A percentile compares a stretch with the other conserved stretches of the same genome.
These are phyloP conservation scores for Hypothenemus hampei DNA, from an alignment of 1,140 invertebrate genomes.

Conservation along the genomic window DNA sequence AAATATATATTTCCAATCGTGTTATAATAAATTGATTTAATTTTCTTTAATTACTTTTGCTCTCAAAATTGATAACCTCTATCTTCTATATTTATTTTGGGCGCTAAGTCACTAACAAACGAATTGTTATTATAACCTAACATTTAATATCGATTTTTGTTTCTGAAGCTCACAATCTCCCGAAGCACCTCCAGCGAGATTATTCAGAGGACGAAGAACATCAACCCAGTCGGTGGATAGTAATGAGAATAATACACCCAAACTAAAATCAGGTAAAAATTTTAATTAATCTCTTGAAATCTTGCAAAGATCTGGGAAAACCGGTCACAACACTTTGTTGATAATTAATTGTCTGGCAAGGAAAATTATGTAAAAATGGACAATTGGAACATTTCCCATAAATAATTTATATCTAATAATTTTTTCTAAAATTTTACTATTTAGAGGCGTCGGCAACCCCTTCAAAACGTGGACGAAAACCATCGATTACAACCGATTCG, in stretches of 20 bases:
- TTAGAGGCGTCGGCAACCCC: conserved; percentile 1
- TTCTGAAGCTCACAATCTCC: no score
- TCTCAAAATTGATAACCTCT: neutral
- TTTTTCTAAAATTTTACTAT: neutral
- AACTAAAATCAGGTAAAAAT: no score
- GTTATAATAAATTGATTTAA: neutral
- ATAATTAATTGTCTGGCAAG: neutral
- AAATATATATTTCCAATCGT: neutral
- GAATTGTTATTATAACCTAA: no score
- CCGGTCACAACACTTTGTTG: neutral
- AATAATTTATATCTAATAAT: neutral
- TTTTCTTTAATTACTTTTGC: neutral
- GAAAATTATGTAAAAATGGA: neutral
- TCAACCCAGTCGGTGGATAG: no score
- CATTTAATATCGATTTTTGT: no score
- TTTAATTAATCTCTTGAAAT: neutral
- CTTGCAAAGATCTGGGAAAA: conserved; percentile 6
- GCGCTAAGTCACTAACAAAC: neutral
- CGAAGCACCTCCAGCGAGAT: no score
- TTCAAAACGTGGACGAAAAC: conserved; percentile 8
- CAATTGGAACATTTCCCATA: neutral
- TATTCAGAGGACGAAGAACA: no score
- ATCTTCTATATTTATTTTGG: neutral
- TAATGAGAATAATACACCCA: no score
- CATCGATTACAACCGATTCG: conserved; percentile 6